Evolutionary conservation across 2,797 vertebrate species (phyloP), one percentile per base, ranked within the genome.

Genomic region (Fundulus diaphanus): DNA sequence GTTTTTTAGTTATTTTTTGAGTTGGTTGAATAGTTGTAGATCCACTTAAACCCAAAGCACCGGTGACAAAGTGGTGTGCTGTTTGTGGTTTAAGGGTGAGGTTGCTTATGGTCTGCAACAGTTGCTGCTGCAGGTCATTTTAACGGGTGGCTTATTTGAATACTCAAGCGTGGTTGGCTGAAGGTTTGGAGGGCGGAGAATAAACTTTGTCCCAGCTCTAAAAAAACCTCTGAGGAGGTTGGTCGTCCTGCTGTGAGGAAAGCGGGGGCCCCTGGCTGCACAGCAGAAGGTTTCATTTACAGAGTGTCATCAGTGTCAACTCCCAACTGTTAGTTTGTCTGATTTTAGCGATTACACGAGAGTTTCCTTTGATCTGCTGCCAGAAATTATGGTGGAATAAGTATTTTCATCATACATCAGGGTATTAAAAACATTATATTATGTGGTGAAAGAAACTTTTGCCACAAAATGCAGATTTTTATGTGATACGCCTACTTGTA

Each of bases 121-220:
- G 79, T 84, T 85, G 85, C 88, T 52, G 86, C 90, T 87, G 70
- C 87, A 82, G 79, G 82, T 92, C 76, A 90, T 88, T 91, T 95
- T 94, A 95, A 96, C 95, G 87, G 35, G 90, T 73, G 85, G 83
- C 85, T 85, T 37, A 93, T 94, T 95, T 93, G 88, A 93, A 95
- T 94, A 84, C 37, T 51, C 37, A 33, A 11, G 29, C 73, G 2
- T 70, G 85, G 95, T 96, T 96, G 95, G 95, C 76, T 87, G 77
- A 37, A 29, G 57, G 24, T 37, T 63, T n/a, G 52, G 13, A 72
- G 82, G 92, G 90, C 77, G 88, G 93, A 71, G 87, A 74, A 76
- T 83, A 73, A 73, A 61, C 74, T 77, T 81, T 78, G 83, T 70
- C 78, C 85, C 70, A 7, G 68, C 74, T 83, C 68, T 61, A 69